Evolutionary conservation across 2,113 vertebrate genomes (phyloP).

Genomic region (Eleginops maclovinus): DNA sequence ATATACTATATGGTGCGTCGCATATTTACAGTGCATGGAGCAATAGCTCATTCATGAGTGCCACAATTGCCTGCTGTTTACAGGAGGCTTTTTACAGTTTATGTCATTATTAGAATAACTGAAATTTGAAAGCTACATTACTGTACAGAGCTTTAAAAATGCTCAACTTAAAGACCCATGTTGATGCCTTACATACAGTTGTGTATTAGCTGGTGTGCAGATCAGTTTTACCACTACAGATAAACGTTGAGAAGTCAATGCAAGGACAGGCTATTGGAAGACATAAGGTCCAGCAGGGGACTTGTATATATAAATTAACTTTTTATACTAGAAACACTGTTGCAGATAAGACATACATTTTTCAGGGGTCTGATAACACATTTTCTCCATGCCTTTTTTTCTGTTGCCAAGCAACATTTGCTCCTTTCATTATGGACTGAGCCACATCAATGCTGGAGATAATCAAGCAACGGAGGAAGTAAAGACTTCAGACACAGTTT

Average conservation of each 20-base stretch:
- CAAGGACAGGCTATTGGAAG: conserved; percentile 37
- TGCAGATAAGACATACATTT: conserved; percentile 5
- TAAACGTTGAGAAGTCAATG: neutral
- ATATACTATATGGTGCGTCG: conserved; percentile 39
- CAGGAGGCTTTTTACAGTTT: conserved; percentile 32
- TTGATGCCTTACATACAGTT: neutral
- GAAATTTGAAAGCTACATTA: conserved; percentile 23
- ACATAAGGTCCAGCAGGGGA: conserved; percentile 22
- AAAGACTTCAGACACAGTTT: neutral
- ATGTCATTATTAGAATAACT: conserved; percentile 30
- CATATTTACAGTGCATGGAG: conserved; percentile 60
- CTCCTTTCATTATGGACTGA: neutral
- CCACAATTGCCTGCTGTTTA: conserved; percentile 4
- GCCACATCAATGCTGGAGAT: neutral
- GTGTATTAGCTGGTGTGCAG: neutral
- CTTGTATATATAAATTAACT: neutral
- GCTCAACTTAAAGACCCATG: neutral
- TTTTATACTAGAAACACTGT: conserved; percentile 15
- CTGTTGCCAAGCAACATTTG: conserved; percentile 14
- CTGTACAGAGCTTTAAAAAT: conserved; percentile 16
- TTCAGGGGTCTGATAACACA: conserved; percentile 14
- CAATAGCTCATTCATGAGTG: conserved; percentile 37
- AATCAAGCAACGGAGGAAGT: neutral
- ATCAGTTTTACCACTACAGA: conserved; percentile 33
- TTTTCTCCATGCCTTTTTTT: conserved; percentile 10